Conservation (phyloP, 2,888 invertebrate species). For the Sesamia inferens region DNA sequence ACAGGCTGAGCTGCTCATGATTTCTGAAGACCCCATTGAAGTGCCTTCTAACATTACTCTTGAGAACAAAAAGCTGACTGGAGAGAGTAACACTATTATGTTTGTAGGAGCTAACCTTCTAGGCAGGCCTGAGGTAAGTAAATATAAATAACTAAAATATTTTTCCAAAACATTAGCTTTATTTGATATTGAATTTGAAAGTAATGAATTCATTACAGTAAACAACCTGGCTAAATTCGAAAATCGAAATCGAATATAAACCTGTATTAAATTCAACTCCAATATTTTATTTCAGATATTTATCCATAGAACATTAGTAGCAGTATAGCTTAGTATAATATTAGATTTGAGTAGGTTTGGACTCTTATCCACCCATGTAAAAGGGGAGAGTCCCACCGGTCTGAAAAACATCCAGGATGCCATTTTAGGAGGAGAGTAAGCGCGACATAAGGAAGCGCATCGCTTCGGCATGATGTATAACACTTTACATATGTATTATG, state of each 20-base stretch:
- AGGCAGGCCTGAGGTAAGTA: conserved; percentile 83
- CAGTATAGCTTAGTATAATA: too few species aligned
- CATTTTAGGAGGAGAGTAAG: too few species aligned
- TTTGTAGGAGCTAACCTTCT: conserved; percentile 89
- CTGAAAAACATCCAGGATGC: too few species aligned
- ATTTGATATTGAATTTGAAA: neutral
- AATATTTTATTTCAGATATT: too few species aligned
- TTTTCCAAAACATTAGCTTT: neutral
- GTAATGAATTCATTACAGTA: neutral
- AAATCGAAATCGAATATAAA: neutral
- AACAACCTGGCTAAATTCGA: neutral
- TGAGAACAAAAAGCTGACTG: conserved; percentile 91
- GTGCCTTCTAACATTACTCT: conserved; percentile 88
- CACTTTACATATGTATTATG: neutral
- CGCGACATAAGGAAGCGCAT: too few species aligned
- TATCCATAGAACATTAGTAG: too few species aligned
- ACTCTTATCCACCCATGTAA: too few species aligned
- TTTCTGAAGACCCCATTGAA: conserved; percentile 87
- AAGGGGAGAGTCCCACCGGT: too few species aligned
- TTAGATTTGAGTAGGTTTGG: too few species aligned
- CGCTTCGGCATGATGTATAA: neutral
- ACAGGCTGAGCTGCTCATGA: conserved; percentile 91
- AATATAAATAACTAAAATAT: neutral
- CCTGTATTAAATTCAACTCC: neutral
- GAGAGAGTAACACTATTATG: conserved; percentile 87